Conservation (phyloP, 2,113 vertebrate species). For the Herpetotheres cachinnans region DNA sequence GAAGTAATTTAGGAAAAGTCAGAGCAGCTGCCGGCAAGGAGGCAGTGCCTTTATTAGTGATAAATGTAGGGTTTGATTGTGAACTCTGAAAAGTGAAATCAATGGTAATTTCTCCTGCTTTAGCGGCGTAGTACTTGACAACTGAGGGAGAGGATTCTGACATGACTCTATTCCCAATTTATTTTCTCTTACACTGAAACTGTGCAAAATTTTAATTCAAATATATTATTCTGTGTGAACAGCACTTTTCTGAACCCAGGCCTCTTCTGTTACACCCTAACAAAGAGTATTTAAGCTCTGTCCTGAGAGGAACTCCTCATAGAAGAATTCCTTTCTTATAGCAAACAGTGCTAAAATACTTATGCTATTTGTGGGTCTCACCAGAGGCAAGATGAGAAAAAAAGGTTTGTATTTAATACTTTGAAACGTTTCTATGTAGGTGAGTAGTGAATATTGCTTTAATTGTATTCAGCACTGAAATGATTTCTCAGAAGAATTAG, state of each 20-base stretch:
- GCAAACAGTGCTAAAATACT: neutral
- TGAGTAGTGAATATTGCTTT: neutral
- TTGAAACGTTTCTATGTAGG: neutral
- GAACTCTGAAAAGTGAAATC: neutral
- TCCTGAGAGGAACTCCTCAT: neutral
- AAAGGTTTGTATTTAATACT: neutral
- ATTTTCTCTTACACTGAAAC: neutral
- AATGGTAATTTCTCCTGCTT: neutral
- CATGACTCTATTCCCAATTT: neutral
- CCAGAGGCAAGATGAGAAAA: neutral
- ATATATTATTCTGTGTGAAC: neutral
- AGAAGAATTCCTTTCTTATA: neutral
- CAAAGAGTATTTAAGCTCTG: neutral
- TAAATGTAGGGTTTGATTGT: neutral
- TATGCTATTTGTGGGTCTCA: neutral
- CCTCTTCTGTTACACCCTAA: neutral
- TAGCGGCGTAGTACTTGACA: neutral
- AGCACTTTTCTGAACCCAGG: neutral
- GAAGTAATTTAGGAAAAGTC: neutral
- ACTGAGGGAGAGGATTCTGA: neutral
- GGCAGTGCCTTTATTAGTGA: neutral
- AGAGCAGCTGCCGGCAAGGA: neutral
- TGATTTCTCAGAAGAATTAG: neutral
- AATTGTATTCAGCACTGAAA: neutral
- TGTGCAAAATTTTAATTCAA: neutral